Conservation (phyloP, 2,113 vertebrate genomes). For the Nerophis lumbriciformis region DNA sequence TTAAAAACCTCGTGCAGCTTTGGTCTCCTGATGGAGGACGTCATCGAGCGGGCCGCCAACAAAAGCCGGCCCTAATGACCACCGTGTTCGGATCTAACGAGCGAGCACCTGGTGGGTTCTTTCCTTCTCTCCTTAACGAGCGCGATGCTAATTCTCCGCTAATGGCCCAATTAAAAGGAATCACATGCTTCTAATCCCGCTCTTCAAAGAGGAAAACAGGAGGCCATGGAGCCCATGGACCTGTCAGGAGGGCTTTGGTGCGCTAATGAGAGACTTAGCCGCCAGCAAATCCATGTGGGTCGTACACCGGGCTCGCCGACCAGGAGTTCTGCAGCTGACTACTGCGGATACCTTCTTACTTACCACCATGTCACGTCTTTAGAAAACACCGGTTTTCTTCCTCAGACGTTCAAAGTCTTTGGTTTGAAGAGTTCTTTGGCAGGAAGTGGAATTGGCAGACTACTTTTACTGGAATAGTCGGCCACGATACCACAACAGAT, state of each 20-base stretch:
- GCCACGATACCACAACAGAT: too few relatives aligned
- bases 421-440: too few relatives aligned
- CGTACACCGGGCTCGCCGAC: constrained; percentile 64
- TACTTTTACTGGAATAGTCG: too few relatives aligned
- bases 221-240: constrained; percentile 70
- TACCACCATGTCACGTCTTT: too few relatives aligned
- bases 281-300: constrained; percentile 71
- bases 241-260: constrained; percentile 66
- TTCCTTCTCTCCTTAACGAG: constrained; percentile 64
- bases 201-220: constrained; percentile 75
- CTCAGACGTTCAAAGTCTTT: too few relatives aligned
- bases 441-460: too few relatives aligned
- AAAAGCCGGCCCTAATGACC: constrained; percentile 58
- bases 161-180: constrained; percentile 79
- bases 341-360: neutral
- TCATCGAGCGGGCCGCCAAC: constrained; percentile 44
- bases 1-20: too few relatives aligned
- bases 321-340: constrained; percentile 60
- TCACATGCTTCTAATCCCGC: constrained; percentile 76
- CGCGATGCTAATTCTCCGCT: constrained; percentile 75
- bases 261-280: constrained; percentile 72
- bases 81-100: constrained; percentile 57
- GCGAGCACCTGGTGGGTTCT: constrained; percentile 58
- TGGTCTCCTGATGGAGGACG: constrained; percentile 5
- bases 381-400: too few relatives aligned